Evolutionary conservation across 92 coral and sea anemone genomes (phyloP), one percentile per base, ranked within the genome.

Genomic region (Siderastrea radians): DNA sequence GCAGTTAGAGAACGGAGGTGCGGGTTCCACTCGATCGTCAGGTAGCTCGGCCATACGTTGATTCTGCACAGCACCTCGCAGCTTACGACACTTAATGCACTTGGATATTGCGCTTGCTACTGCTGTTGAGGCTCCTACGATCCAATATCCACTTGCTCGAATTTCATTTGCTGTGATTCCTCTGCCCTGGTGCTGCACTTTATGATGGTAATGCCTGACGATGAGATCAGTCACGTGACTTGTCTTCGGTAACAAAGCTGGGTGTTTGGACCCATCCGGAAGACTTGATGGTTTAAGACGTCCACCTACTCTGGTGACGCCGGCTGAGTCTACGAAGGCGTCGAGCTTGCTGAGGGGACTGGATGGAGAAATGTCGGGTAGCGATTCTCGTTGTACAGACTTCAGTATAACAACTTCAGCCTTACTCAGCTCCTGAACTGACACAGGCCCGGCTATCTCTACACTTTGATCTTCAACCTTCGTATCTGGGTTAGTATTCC

Each of bases 301-400:
- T 86, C 13, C 38, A 26, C 38, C 38, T 26, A 26, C 38, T 26
- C 38, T 26, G 38, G 38, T 26, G 38, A 26, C 38, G 17, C 86
- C 73, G 58, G 78, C 47, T n/a, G 70, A 43, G 46, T 86, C 90
- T 13, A 19, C 15, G 70, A 52, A 86, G 48, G 69, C 51, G 16
- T 78, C 85, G 49, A 86, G 57, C 72, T 68, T 79, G 11, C 54
- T 44, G 52, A 81, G 61, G 51, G 85, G 74, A 26, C 85, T 47
- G 48, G 76, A 65, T 47, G 66, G 75, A n/a, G 76, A 66, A 47
- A 1, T 17, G 51, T 81, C 75, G 50, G 52, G 69, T 26, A 13
- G 46, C 44, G 43, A 26, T 51, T 76, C 81, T 76, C 52, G 51
- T 63, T 76, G 68, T 12, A 52, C 67, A 10, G 54, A 26, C 38